Conservation (phyloP, 2,888 invertebrate genomes). For the Fissipunctia ypsillon region DNA sequence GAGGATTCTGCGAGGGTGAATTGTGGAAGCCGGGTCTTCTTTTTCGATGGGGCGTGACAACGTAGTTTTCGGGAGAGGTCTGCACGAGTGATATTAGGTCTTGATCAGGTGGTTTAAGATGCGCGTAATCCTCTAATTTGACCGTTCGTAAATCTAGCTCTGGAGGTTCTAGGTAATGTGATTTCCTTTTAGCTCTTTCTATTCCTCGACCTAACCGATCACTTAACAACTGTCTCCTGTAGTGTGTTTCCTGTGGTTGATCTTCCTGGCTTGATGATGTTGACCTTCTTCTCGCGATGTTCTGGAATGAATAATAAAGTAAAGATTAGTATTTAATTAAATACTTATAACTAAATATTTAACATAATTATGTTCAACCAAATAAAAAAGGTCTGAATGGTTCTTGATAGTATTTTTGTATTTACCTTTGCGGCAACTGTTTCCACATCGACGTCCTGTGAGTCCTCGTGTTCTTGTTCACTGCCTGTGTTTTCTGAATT, state of each 20-base stretch:
- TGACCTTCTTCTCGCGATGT: conserved; percentile 86
- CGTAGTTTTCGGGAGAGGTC: conserved; percentile 94
- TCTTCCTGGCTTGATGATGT: conserved; percentile 89
- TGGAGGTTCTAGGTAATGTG: conserved; percentile 92
- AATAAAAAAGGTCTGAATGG: neutral
- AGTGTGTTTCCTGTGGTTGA: conserved; percentile 88
- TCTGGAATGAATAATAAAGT: conserved; percentile 75
- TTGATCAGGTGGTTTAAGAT: conserved; percentile 92
- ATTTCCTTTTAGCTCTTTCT: conserved; percentile 92
- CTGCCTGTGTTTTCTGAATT: conserved; percentile 91
- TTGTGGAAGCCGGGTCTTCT: conserved; percentile 96
- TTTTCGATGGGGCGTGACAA: conserved; percentile 96
- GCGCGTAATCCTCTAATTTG: conserved; percentile 92
- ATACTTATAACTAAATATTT: too few species aligned
- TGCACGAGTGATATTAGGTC: conserved; percentile 93
- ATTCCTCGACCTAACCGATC: conserved; percentile 91
- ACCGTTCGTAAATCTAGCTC: conserved; percentile 92
- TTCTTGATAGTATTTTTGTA: conserved; percentile 11
- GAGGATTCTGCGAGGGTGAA: conserved; percentile 96
- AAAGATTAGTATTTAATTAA: conserved; percentile 10
- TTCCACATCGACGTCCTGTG: conserved; percentile 89
- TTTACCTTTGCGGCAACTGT: conserved; percentile 88
- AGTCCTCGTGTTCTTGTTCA: conserved; percentile 90
- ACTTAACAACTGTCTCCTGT: conserved; percentile 91
- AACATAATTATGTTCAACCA: neutral